Percentiles rank a stretch among this genome's conserved stretches.
These are phyloP conservation scores for Pristionchus japonicus DNA, from an alignment of 2,888 invertebrate species.

Conservation along the genomic window DNA sequence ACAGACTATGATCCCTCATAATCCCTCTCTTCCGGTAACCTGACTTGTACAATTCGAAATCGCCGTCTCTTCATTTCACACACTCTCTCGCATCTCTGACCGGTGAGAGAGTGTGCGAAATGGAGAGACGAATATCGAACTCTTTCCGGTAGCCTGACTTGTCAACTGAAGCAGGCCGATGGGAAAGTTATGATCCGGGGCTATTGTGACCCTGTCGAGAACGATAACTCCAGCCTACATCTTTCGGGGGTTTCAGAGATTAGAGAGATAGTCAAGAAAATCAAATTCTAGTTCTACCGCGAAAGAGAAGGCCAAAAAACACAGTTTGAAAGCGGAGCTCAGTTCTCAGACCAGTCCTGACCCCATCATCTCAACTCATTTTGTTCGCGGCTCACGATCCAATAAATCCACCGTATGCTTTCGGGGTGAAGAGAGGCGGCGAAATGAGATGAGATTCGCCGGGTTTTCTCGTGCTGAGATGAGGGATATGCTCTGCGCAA, in stretches of 20 bases:
- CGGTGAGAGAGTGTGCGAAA: too few species aligned
- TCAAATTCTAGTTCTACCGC: too few species aligned
- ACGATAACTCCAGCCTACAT: too few species aligned
- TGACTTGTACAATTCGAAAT: too few species aligned
- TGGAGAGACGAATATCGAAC: too few species aligned
- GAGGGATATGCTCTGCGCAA: background rate
- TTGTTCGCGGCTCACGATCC: background rate
- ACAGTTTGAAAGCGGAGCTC: background rate
- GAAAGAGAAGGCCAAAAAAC: background rate
- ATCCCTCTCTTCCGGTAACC: slow-evolving; percentile 1
- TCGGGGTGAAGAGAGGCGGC: background rate
- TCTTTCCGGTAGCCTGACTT: background rate
- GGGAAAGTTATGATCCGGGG: background rate
- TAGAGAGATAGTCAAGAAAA: too few species aligned
- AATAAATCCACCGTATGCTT: slow-evolving; percentile 19
- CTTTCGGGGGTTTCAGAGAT: too few species aligned
- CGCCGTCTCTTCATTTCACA: too few species aligned
- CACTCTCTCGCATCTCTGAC: too few species aligned
- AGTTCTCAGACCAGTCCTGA: background rate
- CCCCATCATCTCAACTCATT: background rate
- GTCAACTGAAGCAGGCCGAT: background rate
- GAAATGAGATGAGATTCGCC: background rate
- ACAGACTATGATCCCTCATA: background rate
- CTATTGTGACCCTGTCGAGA: too few species aligned
- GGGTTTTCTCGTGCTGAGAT: background rate